Percentiles rank a stretch among this genome's conserved stretches.
phyloP scores from a whole-genome alignment of 2,888 invertebrate species.

The Rhaphigaster nebulosa region DNA sequence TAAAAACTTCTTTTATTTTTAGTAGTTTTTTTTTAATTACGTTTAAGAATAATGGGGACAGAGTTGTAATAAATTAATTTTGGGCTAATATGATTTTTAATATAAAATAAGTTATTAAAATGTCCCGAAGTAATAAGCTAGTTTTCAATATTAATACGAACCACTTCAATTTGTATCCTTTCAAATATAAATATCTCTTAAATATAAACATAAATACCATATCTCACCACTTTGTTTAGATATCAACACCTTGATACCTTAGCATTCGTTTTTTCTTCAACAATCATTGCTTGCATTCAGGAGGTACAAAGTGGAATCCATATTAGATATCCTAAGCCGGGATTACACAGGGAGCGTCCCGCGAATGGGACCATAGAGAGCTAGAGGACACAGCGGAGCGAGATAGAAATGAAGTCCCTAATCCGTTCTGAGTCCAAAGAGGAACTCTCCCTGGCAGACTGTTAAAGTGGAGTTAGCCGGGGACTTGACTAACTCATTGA shows the following conservation, averaged over 20 bases:
- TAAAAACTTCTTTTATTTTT: no score
- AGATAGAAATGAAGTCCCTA: constrained; percentile 47
- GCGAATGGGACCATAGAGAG: neutral
- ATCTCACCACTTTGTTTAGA: neutral
- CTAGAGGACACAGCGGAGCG: neutral
- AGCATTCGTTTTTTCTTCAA: neutral
- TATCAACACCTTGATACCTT: neutral
- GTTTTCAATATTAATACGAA: no score
- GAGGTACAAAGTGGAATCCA: neutral
- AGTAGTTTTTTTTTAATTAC: no score
- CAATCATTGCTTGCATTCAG: neutral
- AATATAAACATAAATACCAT: no score
- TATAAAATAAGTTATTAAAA: neutral
- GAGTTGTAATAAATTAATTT: no score
- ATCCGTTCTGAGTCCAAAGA: constrained; percentile 46
- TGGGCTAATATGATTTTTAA: no score
- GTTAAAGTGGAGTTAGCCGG: constrained; percentile 50
- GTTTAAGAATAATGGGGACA: no score
- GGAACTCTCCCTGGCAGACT: constrained; percentile 39
- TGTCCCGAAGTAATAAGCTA: no score
- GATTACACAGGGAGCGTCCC: neutral
- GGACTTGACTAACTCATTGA: constrained; percentile 59
- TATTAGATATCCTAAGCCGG: neutral
- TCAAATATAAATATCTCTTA: no score
- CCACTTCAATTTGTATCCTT: no score